Base-by-base conservation (phyloP, 64 coral and sea anemone species). In the Dendrophyllia cribrosa region DNA sequence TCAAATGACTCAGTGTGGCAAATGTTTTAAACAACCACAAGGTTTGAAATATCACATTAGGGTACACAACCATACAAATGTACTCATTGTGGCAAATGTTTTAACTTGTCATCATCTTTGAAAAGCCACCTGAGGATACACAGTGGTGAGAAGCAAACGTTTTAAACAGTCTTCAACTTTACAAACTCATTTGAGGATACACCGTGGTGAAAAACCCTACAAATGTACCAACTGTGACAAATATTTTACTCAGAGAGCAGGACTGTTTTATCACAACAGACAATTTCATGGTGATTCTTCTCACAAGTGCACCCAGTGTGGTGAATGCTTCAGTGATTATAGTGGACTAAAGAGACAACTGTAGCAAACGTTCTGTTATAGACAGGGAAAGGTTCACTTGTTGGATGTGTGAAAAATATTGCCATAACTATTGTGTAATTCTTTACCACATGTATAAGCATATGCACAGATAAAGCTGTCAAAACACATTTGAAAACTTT, bases 381-480 rank as follows among this genome's bases (percentile, higher is more conserved):
- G 70, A 72, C 26, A 46, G 34, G 15, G 26, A 72, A 12, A 72
- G 15, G 11, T 72, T 72, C 13, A 72, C 70, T 26, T 45, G 70
- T 44, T 72, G 70, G 26, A 45, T 72, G 70, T 72, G 70, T 12
- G 70, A 26, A 8, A 6, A 72, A 72, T 72, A 34, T 44, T 47
- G 23, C 13, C 3, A 72, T 4, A 6, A 46, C 15, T 3, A 9
- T 34, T 72, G 70, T 72, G 70, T 7, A 14, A 43, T 43, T 72
- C 70, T 72, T 72, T 72, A 72, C 9, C 70, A 72, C 26, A 72
- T 72, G 70, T 72, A 72, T 2, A 43, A 72, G 26, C 26, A 72
- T 44, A 72, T 72, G 70, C 70, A 34, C 25, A 20, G 21, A 66
- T 66, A 66, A 66, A 22, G 34, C 34, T 34, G 34, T 34, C 34